Percentiles rank a stretch among this genome's conserved stretches.
phyloP scores from a whole-genome alignment of 2,888 invertebrate genomes.

The Tachina lurida region DNA sequence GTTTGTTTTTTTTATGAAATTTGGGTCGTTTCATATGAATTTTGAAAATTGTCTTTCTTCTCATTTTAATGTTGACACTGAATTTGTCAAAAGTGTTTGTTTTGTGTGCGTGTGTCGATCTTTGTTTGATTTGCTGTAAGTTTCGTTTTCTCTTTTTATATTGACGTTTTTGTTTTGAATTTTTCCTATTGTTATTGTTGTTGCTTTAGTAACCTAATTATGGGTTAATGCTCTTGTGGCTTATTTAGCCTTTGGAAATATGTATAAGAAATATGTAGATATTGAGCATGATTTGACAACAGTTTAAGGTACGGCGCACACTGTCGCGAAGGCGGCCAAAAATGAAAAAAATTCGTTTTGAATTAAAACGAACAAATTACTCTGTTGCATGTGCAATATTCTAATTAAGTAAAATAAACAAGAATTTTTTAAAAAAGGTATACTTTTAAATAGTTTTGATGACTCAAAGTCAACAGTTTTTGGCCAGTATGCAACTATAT shows the following conservation, averaged over 20 bases:
- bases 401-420: too few species aligned
- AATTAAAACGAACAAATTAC: too few species aligned
- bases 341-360: too few species aligned
- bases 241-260: slow-evolving; percentile 5
- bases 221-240: slow-evolving; percentile 57
- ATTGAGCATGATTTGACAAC: too few species aligned
- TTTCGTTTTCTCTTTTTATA: not conserved
- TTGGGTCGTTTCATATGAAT: slow-evolving; percentile 26
- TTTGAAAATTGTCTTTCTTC: not conserved
- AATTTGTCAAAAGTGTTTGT: slow-evolving; percentile 14
- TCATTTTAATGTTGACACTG: slow-evolving; percentile 2
- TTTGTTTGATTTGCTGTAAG: not conserved
- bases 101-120: not conserved
- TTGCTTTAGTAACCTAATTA: slow-evolving; percentile 58
- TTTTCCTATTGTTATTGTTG: not conserved
- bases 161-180: not conserved
- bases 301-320: too few species aligned
- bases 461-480: too few species aligned
- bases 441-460: too few species aligned
- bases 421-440: too few species aligned
- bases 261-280: too few species aligned
- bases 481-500: too few species aligned
- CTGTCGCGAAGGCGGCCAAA: too few species aligned
- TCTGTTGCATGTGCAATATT: too few species aligned
- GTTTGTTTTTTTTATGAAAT: not conserved